Evolutionary conservation across 1,140 invertebrate species (phyloP).

Genomic region (Drosophila subobscura): DNA sequence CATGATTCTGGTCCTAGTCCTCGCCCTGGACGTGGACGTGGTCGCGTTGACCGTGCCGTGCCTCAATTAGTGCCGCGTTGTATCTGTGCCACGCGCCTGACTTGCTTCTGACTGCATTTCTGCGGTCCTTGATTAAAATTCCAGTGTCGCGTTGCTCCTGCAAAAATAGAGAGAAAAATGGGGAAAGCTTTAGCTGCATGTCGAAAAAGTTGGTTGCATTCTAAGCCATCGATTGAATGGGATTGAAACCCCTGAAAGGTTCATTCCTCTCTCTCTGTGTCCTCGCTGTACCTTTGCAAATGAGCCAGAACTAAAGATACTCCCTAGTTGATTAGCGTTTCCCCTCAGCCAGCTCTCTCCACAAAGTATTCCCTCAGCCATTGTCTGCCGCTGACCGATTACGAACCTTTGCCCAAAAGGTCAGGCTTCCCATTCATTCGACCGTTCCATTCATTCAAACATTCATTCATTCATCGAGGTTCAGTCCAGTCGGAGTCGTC

Average conservation of each 20-base stretch:
- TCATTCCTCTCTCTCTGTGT: not conserved
- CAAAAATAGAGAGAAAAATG: slow-evolving; percentile 16
- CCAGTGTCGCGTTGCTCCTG: slow-evolving; percentile 9
- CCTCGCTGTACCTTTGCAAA: slow-evolving; percentile 5
- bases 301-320: not conserved
- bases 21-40: slow-evolving; percentile 24
- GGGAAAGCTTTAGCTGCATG: slow-evolving; percentile 18
- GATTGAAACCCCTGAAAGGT: not conserved
- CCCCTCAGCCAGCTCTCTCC: not conserved
- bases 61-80: slow-evolving; percentile 62
- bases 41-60: not conserved
- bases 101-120: slow-evolving; percentile 54
- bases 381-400: slow-evolving; percentile 34
- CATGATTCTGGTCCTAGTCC: slow-evolving; percentile 42
- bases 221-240: too few relatives aligned
- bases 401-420: slow-evolving; percentile 20
- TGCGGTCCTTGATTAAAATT: slow-evolving; percentile 65
- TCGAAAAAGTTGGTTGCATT: slow-evolving; percentile 10
- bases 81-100: slow-evolving; percentile 23
- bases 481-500: too few relatives aligned
- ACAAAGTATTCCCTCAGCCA: slow-evolving; percentile 23
- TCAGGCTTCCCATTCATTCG: slow-evolving; percentile 46
- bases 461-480: too few relatives aligned
- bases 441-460: slow-evolving; percentile 25
- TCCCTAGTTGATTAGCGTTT: slow-evolving; percentile 44